Evolutionary conservation across 2,888 invertebrate genomes (phyloP), one percentile per base, ranked within the genome.

Genomic region (Hydroisotoma schaefferi): DNA sequence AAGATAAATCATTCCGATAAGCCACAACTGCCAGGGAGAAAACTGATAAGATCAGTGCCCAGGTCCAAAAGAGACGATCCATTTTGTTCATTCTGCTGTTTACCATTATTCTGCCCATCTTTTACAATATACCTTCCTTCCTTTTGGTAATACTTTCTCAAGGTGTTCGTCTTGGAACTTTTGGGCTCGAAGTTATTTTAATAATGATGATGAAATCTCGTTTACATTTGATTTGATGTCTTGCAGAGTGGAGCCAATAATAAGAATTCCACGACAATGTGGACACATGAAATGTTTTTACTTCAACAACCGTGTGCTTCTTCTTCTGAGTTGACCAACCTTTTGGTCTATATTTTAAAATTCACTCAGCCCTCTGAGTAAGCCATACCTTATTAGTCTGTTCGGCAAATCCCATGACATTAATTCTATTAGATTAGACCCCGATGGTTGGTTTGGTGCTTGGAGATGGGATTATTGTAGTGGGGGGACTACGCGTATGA

Each of bases 1-100:
- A 48, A 60, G 67, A 67, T 65, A 67, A 67, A 65, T 67, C 67
- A 65, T 65, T 67, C 56, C 62, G 67, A 67, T 67, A 65, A 64
- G 67, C 65, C 60, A 60, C 60, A 64, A 67, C 67, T 67, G 67
- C 65, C 67, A 65, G 33, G 49, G 62, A 64, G 57, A 52, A 58
- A 53, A 65, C 53, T 48, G 63, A 68, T 68, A 65, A 54, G 55
- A 65, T 65, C 65, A 68, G 55, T 27, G 22, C 28, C 33, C 27
- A 22, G 37, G 37, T 52, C 49, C 49, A 23, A 18, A 49, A 5
- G 23, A 29, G 20, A 52, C 33, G 37, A 29, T 33, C 52, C 52
- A 56, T 44, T 33, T 23, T 37, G 46, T 43, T 52, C 43, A 48
- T 40, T 29, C 28, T n/a, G n/a, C 55, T 25, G 3, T 23, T 48